These are phyloP conservation scores for Fopius arisanus DNA, from an alignment of 1,140 invertebrate genomes.

Conservation along the genomic window DNA sequence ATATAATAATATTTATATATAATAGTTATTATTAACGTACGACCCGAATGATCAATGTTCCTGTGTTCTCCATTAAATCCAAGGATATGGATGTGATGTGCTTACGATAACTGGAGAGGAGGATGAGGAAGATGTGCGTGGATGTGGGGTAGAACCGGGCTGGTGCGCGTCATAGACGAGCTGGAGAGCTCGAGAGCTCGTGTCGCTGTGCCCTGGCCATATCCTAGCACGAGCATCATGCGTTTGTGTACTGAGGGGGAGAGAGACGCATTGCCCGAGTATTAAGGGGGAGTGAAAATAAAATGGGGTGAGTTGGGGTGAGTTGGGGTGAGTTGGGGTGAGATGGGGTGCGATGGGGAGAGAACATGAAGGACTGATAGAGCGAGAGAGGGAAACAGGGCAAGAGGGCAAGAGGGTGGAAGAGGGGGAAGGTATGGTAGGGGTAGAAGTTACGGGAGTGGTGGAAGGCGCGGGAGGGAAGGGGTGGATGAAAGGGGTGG, in stretches of 20 bases:
- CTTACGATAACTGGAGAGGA: no score
- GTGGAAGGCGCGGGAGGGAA: no score
- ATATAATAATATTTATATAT: no score
- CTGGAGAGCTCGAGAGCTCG: background rate
- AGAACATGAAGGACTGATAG: background rate
- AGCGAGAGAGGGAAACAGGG: conserved; percentile 3
- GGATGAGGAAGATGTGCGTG: no score
- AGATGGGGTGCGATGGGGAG: background rate
- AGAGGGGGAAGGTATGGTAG: no score
- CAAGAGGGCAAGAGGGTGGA: background rate
- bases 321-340: background rate
- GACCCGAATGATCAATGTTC: no score
- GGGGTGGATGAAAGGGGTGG: no score
- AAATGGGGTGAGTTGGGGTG: background rate
- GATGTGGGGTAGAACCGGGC: background rate
- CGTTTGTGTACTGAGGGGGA: background rate
- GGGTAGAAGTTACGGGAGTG: no score
- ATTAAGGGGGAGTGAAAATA: no score
- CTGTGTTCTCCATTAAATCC: no score
- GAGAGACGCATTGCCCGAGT: conserved; percentile 12
- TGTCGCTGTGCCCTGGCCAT: conserved; percentile 16
- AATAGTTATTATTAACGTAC: no score
- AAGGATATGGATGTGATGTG: no score
- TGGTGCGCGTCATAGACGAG: background rate
- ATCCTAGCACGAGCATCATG: background rate